Evolutionary conservation across 2,888 invertebrate genomes (phyloP), one percentile per base, ranked within the genome.

Genomic region (Leptogaster cylindrica): DNA sequence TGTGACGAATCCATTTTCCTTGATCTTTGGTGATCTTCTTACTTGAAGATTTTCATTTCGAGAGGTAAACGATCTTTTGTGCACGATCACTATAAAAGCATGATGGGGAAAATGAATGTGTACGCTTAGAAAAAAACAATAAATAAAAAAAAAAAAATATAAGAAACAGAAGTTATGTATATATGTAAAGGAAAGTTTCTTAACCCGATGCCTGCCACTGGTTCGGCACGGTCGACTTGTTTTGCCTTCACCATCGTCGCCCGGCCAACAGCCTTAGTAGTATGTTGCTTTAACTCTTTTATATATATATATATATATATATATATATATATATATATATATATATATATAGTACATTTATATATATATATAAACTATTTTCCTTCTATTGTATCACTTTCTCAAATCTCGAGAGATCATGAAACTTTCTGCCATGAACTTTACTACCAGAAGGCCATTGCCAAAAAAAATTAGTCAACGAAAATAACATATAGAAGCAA

Each of bases 1-100:
- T 51, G 28, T 28, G 28, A 27, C 51, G 51, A 51, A 27, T 51
- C 28, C 28, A 27, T 51, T 31, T 51, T n/a, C n/a, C n/a, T n/a
- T n/a, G n/a, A n/a, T n/a, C n/a, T n/a, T n/a, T 51, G 39, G 14
- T n/a, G 39, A 39, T 7, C 4, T n/a, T 39, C 12, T 39, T 46
- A 18, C 5, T 46, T 20, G 7, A 46, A 3, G 12, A 46, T 46
- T 61, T 61, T 61, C 63, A 50, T 41, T 52, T 41, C 63, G 41
- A 55, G 31, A 66, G 68, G 68, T 68, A 68, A 68, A 68, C 20
- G 68, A 66, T 68, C 68, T 28, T 52, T 41, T 46, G 14, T 10
- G 8, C 23, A 16, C 46, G 61, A 46, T 65, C 51, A 20, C 25
- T 52, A 51, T 58, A 61, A 44, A 50, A 1, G 8, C 44, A 44